Conservation (phyloP, 35 echinoderm and acorn worm species). For the Hemicentrotus pulcherrimus region DNA sequence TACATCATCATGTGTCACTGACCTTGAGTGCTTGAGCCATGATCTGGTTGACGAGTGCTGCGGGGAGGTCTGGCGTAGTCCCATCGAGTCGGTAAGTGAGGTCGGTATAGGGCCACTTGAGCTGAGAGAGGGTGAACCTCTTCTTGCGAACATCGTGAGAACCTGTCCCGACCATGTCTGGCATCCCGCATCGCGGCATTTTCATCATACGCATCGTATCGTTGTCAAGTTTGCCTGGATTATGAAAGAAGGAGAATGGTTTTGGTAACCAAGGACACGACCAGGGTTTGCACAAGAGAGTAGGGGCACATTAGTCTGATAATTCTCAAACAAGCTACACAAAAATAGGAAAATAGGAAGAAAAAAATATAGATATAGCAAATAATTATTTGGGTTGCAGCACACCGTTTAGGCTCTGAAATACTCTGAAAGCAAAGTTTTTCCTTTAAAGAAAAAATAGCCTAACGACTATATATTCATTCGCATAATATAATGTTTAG, state of each 20-base stretch:
- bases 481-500: too few relatives aligned
- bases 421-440: too few relatives aligned
- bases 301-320: too few relatives aligned
- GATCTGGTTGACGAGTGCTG: conserved; percentile 25
- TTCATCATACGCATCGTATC: conserved; percentile 57
- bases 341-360: too few relatives aligned
- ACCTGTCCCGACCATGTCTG: conserved; percentile 39
- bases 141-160: conserved; percentile 39
- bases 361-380: too few relatives aligned
- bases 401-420: too few relatives aligned
- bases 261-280: too few relatives aligned
- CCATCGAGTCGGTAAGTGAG: conserved; percentile 62
- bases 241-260: not conserved
- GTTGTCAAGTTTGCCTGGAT: conserved; percentile 55
- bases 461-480: too few relatives aligned
- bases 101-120: conserved; percentile 51
- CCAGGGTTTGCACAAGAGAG: too few relatives aligned
- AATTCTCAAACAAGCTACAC: too few relatives aligned
- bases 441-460: too few relatives aligned
- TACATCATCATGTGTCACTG: not conserved
- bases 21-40: conserved; percentile 61
- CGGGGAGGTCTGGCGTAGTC: conserved; percentile 54
- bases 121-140: conserved; percentile 43
- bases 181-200: conserved; percentile 63
- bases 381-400: too few relatives aligned